Conservation (phyloP, 1,140 invertebrate species). For the Mamestra configurata region DNA sequence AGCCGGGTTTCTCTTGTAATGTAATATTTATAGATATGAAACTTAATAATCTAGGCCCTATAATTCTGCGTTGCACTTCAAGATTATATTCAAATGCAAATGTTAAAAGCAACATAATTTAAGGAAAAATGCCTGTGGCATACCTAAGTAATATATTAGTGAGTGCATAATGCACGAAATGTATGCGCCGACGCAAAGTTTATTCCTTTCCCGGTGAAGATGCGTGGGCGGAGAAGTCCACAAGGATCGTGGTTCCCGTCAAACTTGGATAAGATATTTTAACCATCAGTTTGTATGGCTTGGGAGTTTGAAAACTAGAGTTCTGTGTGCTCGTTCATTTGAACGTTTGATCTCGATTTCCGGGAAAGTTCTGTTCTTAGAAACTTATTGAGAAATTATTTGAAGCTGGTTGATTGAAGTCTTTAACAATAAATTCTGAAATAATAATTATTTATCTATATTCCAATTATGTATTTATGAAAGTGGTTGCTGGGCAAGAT, state of each 20-base stretch:
- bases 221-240: slow-evolving; percentile 60
- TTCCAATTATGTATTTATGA: too few relatives aligned
- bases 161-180: slow-evolving; percentile 63
- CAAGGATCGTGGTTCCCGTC: slow-evolving; percentile 35
- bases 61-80: slow-evolving; percentile 40
- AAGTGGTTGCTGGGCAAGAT: too few relatives aligned
- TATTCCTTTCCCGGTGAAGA: slow-evolving; percentile 55
- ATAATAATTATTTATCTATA: not conserved
- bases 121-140: slow-evolving; percentile 48
- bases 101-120: slow-evolving; percentile 52
- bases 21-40: slow-evolving; percentile 33
- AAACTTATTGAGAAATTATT: not conserved
- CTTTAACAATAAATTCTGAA: not conserved
- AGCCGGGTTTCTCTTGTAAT: slow-evolving; percentile 16
- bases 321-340: not conserved
- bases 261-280: slow-evolving; percentile 41
- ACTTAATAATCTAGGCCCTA: slow-evolving; percentile 31
- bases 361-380: not conserved
- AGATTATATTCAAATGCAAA: slow-evolving; percentile 50
- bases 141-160: slow-evolving; percentile 56
- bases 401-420: not conserved
- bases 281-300: slow-evolving; percentile 9
- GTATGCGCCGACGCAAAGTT: slow-evolving; percentile 61
- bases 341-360: slow-evolving; percentile 5
- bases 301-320: slow-evolving; percentile 25